Conservation (phyloP, 1,140 invertebrate genomes). For the Dysdera silvatica region DNA sequence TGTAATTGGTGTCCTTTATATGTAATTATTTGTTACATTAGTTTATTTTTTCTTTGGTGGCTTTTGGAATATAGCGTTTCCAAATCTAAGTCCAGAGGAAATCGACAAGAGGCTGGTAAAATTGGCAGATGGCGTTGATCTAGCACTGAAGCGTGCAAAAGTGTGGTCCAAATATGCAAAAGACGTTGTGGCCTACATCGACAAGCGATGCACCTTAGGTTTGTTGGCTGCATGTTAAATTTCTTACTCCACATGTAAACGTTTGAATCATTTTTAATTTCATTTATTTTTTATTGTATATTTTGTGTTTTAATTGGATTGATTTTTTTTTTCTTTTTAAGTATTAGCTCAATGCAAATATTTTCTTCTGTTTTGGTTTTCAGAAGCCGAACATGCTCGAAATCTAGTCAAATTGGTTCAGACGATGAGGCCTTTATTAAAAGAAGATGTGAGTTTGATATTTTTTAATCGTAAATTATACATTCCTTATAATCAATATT, state of each 20-base stretch:
- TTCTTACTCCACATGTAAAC: no score
- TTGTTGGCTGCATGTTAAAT: not conserved
- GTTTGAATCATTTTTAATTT: no score
- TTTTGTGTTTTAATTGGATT: slow-evolving; percentile 7
- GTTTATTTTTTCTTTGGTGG: no score
- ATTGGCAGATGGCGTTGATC: slow-evolving; percentile 47
- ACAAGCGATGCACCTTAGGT: slow-evolving; percentile 45
- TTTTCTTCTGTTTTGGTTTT: slow-evolving; percentile 26
- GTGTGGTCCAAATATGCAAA: slow-evolving; percentile 53
- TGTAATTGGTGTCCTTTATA: no score
- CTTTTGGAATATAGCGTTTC: not conserved
- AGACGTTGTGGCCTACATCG: slow-evolving; percentile 51
- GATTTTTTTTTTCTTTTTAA: slow-evolving; percentile 1
- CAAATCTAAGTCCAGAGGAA: slow-evolving; percentile 39
- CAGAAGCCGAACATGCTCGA: slow-evolving; percentile 50
- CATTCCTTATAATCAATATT: not conserved
- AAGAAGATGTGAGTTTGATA: slow-evolving; percentile 48
- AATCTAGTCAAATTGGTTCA: slow-evolving; percentile 49
- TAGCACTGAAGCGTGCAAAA: slow-evolving; percentile 50
- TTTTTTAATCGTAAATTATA: not conserved
- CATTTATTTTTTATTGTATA: no score
- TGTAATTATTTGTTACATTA: no score
- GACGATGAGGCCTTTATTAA: slow-evolving; percentile 45
- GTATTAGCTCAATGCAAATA: no score
- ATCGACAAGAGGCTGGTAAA: slow-evolving; percentile 43